Conservation (phyloP, 2,797 vertebrate species). For the Sebastes glaucus region DNA sequence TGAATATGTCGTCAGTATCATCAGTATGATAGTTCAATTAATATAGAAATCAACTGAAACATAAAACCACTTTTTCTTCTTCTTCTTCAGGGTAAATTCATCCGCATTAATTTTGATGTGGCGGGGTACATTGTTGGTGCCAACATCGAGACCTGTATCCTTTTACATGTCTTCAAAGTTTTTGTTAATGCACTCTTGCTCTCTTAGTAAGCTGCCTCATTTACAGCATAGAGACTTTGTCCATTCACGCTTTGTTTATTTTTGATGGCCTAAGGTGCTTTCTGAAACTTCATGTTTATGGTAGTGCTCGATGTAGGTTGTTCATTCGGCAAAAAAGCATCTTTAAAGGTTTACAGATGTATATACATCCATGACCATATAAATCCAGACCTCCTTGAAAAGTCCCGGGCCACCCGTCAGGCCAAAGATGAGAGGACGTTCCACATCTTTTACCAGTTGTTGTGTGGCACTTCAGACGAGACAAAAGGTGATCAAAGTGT, state of each 20-base stretch:
- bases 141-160: constrained; percentile 96
- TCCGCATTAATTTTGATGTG: constrained; percentile 93
- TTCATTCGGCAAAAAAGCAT: neutral
- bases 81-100: constrained; percentile 90
- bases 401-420: constrained; percentile 92
- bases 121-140: constrained; percentile 94
- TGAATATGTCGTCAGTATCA: neutral
- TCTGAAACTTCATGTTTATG: neutral
- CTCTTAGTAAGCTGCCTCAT: neutral
- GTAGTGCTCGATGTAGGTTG: neutral
- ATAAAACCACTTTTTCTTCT: constrained; percentile 4
- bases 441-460: constrained; percentile 93
- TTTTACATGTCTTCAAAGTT: constrained; percentile 48
- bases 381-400: constrained; percentile 91
- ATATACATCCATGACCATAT: constrained; percentile 57
- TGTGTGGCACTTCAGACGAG: constrained; percentile 86
- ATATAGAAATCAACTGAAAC: neutral
- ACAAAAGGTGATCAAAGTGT: constrained; percentile 79
- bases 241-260: neutral
- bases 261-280: neutral
- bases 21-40: neutral
- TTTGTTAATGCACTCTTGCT: neutral
- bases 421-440: constrained; percentile 94
- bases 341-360: neutral
- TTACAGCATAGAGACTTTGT: neutral